Evolutionary conservation across 2,888 invertebrate genomes (phyloP).

Genomic region (Melieria picta): DNA sequence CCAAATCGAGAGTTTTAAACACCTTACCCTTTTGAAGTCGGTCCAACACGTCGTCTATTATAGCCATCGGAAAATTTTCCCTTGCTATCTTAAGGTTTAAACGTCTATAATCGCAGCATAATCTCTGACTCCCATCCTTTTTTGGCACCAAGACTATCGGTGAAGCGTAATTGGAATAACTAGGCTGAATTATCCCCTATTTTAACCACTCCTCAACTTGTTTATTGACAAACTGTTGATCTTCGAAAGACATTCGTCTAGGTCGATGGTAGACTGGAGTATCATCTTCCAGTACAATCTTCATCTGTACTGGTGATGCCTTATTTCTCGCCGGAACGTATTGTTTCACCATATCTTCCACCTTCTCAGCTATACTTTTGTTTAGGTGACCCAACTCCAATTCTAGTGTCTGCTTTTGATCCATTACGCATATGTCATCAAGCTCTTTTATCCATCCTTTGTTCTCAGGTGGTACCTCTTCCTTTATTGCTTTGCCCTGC

Average conservation of each 20-base stretch:
- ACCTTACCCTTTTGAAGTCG: conserved; percentile 25
- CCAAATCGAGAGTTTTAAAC: conserved; percentile 33
- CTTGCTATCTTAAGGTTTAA: conserved; percentile 35
- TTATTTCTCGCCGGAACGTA: conserved; percentile 11
- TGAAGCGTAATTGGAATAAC: conserved; percentile 52
- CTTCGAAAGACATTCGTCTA: conserved; percentile 13
- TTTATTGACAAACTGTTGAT: conserved; percentile 41
- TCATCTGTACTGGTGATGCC: conserved; percentile 24
- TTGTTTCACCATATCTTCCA: neutral
- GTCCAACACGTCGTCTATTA: conserved; percentile 35
- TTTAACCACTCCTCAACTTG: conserved; percentile 53
- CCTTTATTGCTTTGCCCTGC: too few relatives aligned
- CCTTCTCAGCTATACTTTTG: too few relatives aligned
- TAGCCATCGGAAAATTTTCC: conserved; percentile 36
- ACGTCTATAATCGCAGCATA: conserved; percentile 34
- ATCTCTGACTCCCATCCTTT: conserved; percentile 33
- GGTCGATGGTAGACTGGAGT: conserved; percentile 23
- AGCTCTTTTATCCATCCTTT: too few relatives aligned
- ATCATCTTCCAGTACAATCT: conserved; percentile 26
- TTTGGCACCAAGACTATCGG: conserved; percentile 40
- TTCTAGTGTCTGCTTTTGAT: too few relatives aligned
- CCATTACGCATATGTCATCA: too few relatives aligned
- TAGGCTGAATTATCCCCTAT: conserved; percentile 51
- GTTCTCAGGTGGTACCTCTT: too few relatives aligned
- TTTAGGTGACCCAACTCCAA: too few relatives aligned